Percentiles rank a stretch among this genome's conserved stretches.
phyloP scores from a whole-genome alignment of 1,140 invertebrate species.

The Scaptomyza pallida region DNA sequence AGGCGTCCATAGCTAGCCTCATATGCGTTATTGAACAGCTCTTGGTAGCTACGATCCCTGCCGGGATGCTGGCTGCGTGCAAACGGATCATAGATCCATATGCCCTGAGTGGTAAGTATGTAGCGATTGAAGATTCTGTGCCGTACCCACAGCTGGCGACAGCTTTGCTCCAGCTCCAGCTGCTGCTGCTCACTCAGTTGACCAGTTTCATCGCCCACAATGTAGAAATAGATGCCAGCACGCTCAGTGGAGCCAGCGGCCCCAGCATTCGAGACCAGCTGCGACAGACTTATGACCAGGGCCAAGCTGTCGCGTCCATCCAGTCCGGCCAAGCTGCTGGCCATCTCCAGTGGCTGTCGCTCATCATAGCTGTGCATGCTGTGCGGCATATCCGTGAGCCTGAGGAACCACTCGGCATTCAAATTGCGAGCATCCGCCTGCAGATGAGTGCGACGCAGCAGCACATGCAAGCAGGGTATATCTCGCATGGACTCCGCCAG shows the following conservation, averaged over 20 bases:
- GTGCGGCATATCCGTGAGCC: conserved; percentile 22
- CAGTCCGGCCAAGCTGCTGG: background rate
- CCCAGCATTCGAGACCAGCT: conserved; percentile 35
- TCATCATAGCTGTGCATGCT: conserved; percentile 38
- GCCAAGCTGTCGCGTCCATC: conserved; percentile 38
- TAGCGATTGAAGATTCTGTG: conserved; percentile 61
- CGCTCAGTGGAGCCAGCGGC: conserved; percentile 13
- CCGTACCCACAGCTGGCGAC: conserved; percentile 44
- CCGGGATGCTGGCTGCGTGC: background rate
- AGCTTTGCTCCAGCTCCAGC: conserved; percentile 41
- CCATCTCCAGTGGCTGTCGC: conserved; percentile 5
- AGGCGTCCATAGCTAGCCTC: conserved; percentile 52
- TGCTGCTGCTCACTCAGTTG: conserved; percentile 26
- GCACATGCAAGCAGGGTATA: conserved; percentile 42
- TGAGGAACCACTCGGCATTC: conserved; percentile 57
- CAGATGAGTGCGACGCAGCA: conserved; percentile 29
- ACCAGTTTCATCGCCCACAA: conserved; percentile 39
- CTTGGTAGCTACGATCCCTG: background rate
- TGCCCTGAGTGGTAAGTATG: conserved; percentile 23
- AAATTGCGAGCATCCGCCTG: conserved; percentile 47
- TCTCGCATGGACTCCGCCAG: conserved; percentile 34
- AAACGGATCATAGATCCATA: conserved; percentile 71
- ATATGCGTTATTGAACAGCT: background rate
- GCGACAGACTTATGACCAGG: conserved; percentile 37
- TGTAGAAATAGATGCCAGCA: conserved; percentile 47